Conservation (phyloP, 2,797 vertebrate species). For the Meda fulgida region DNA sequence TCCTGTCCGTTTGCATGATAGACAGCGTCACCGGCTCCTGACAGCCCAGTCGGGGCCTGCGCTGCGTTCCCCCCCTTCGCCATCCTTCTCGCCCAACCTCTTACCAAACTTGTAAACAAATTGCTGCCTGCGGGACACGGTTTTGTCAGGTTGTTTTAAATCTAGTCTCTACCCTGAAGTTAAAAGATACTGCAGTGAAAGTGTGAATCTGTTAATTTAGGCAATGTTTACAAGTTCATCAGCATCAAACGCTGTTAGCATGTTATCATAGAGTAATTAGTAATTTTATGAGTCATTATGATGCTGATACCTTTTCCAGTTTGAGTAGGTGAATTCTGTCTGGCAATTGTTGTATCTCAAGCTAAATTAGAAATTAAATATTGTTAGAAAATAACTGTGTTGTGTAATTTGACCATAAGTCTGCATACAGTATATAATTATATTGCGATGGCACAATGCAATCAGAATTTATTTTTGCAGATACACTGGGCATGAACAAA, state of each 20-base stretch:
- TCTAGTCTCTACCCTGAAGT: slow-evolving; percentile 15
- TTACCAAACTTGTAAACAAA: slow-evolving; percentile 39
- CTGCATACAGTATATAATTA: background rate
- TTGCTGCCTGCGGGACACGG: slow-evolving; percentile 19
- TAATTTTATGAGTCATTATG: background rate
- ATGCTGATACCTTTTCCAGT: background rate
- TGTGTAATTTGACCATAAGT: background rate
- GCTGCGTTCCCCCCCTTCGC: background rate
- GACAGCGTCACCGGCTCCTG: slow-evolving; percentile 37
- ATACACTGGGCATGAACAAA: background rate
- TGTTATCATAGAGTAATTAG: background rate
- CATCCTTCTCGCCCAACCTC: background rate
- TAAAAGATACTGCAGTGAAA: slow-evolving; percentile 23
- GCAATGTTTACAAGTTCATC: slow-evolving; percentile 12
- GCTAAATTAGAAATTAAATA: background rate
- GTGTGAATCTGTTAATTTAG: slow-evolving; percentile 18
- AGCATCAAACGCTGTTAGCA: slow-evolving; percentile 1
- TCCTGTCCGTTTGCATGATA: slow-evolving; percentile 31
- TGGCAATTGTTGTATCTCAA: background rate
- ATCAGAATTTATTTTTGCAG: background rate
- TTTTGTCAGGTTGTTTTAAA: slow-evolving; percentile 50
- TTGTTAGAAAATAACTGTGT: background rate
- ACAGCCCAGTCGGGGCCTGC: background rate
- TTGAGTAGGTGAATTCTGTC: background rate
- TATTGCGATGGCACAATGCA: background rate